Base-by-base conservation (phyloP, 2,113 vertebrate genomes). In the Stegastes partitus region DNA sequence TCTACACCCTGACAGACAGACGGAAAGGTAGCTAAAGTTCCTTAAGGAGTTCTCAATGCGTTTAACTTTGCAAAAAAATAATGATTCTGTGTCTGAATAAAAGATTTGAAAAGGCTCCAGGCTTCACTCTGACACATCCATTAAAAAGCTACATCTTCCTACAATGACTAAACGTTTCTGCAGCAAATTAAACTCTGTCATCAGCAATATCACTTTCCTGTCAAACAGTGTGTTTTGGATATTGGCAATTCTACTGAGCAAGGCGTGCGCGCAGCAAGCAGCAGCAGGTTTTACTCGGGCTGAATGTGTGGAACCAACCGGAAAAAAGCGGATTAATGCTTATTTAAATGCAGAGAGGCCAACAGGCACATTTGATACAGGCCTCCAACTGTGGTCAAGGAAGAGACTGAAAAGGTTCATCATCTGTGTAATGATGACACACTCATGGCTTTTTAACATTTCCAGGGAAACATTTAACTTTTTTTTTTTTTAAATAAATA, bases 91-190 rank as follows among this genome's bases (percentile, higher is more conserved):
- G 47, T 63, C 59, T 58, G 53, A 67, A 59, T 58, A 0, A 39
- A 19, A 22, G 6, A n/a, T 8, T 2, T 18, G 28, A 39, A 47
- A 62, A 69, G 50, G 56, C 73, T 65, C 6, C 4, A 2, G 54
- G 25, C 58, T 4, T 50, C 54, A 45, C 39, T 72, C 5, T 87
- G 79, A 82, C 80, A 83, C 58, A 53, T 74, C 55, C 44, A 80
- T 83, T 84, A 77, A 65, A n/a, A 72, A 54, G 26, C 45, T 51
- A 59, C 77, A 81, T 3, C 5, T 11, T 61, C 28, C 55, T 2
- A 16, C 28, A 74, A 66, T 37, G 25, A 50, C 37, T 26, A 22
- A 71, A 79, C 63, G 61, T 25, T 21, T n/a, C 9, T 37, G 74
- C 53, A 3, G 42, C 18, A 23, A 59, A 77, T 67, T 39, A 28